These are phyloP conservation scores for Leptopterna dolabrata DNA, from an alignment of 2,888 invertebrate genomes.

Conservation along the genomic window DNA sequence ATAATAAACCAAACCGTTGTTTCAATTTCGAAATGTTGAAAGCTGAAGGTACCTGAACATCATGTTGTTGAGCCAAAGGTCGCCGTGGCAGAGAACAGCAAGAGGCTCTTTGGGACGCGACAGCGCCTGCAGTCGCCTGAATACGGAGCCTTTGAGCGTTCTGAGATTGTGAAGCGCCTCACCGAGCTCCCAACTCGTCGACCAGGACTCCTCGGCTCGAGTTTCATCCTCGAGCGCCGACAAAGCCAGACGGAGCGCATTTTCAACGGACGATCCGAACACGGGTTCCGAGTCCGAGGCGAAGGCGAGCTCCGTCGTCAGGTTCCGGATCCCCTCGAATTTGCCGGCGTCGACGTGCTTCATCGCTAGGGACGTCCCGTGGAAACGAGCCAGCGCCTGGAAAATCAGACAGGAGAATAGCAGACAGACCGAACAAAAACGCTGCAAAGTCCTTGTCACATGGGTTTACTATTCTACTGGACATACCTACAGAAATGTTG, in stretches of 20 bases:
- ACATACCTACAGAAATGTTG: too few species aligned
- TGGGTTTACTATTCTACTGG: too few species aligned
- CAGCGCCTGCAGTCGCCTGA: constrained; percentile 57
- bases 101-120: constrained; percentile 60
- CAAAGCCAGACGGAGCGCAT: constrained; percentile 60
- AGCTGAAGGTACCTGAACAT: constrained; percentile 56
- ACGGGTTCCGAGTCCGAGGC: constrained; percentile 59
- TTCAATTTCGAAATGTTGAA: too few species aligned
- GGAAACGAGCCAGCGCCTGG: constrained; percentile 62
- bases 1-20: too few species aligned
- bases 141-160: constrained; percentile 58
- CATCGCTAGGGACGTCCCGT: constrained; percentile 63
- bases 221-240: constrained; percentile 53
- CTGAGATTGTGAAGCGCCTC: constrained; percentile 61
- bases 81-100: constrained; percentile 62
- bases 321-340: constrained; percentile 45
- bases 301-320: constrained; percentile 60
- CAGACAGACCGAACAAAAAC: neutral
- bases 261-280: constrained; percentile 61
- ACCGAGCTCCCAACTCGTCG: constrained; percentile 43
- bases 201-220: constrained; percentile 33
- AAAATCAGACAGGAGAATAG: neutral
- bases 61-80: constrained; percentile 63
- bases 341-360: constrained; percentile 59
- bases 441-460: too few species aligned